Percentiles rank a stretch among this genome's conserved stretches.
These are phyloP conservation scores for Gymnogyps californianus DNA, from an alignment of 2,113 vertebrate genomes.

Conservation along the genomic window DNA sequence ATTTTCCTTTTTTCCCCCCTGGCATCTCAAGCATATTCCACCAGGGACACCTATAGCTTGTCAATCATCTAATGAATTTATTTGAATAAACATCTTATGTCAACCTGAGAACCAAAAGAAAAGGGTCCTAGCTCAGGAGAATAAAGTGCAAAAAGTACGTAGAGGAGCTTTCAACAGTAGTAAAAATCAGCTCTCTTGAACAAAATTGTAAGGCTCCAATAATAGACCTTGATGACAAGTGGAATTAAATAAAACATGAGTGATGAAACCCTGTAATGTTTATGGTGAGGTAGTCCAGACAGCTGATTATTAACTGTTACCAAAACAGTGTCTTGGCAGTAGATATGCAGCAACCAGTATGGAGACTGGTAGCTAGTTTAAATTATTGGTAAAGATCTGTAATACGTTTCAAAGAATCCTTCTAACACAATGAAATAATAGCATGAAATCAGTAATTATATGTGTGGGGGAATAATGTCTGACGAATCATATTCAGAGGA, in stretches of 20 bases:
- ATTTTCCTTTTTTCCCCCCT: neutral
- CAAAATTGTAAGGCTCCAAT: conserved; percentile 69
- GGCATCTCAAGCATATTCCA: neutral
- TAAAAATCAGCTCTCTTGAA: conserved; percentile 68
- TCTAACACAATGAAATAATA: neutral
- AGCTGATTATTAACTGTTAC: conserved; percentile 80
- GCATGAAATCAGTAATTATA: neutral
- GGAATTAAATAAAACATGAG: conserved; percentile 80
- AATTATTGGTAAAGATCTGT: conserved; percentile 49
- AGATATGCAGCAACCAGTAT: conserved; percentile 54
- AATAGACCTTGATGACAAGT: conserved; percentile 79
- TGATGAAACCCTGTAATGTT: conserved; percentile 78
- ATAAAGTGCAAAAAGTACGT: conserved; percentile 51
- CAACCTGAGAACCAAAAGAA: conserved; percentile 16
- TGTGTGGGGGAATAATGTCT: neutral
- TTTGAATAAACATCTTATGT: conserved; percentile 31
- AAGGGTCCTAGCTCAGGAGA: conserved; percentile 27
- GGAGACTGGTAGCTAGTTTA: conserved; percentile 51
- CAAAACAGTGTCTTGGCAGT: conserved; percentile 76
- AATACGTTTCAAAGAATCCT: conserved; percentile 7
- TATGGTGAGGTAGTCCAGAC: conserved; percentile 73
- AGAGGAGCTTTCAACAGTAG: conserved; percentile 67
- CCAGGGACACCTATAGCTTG: neutral
- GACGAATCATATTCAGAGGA: neutral
- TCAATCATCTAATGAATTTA: conserved; percentile 37